Evolutionary conservation across 2,888 invertebrate genomes (phyloP), one percentile per base, ranked within the genome.

Genomic region (Selenia dentaria): DNA sequence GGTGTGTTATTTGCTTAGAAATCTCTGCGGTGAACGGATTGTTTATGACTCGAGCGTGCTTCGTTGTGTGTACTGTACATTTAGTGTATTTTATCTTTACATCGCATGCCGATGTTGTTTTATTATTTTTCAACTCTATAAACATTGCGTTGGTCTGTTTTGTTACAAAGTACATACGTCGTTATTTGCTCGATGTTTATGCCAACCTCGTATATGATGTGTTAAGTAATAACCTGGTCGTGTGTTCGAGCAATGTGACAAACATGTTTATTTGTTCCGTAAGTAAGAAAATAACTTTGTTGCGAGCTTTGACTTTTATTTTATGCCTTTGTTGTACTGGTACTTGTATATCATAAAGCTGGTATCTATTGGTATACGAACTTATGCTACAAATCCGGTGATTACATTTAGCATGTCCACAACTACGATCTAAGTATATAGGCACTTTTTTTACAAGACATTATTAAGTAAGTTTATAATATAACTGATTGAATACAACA

Each of bases 71-170:
- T 39, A 34, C 42, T 41, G 29, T 43, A 38, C 35, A 45, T 54
- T 46, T 41, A 44, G 47, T 50, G 37, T 54, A 43, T 49, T 53
- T 50, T 54, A 52, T 55, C 36, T 56, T n/a, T 38, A 38, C 34
- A 49, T 49, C 36, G 46, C 52, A 50, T 39, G 41, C 36, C 41
- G 27, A 42, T 53, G 38, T 36, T 33, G 44, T 50, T 48, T 54
- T 41, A 54, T 51, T 44, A 18, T 51, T 47, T 32, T 35, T 8
- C 20, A 43, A 51, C 53, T 49, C 41, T 48, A 48, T 57, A 46
- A 54, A 47, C 52, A 51, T 24, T 11, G 45, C 32, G 48, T 20
- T 52, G 46, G 43, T 42, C 42, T 51, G 49, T 47, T 47, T 37
- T 41, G 43, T 52, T 46, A 43, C 43, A 51, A 32, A 39, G 49